Conservation (phyloP, 2,888 invertebrate species). For the Drosophila leonis region DNA sequence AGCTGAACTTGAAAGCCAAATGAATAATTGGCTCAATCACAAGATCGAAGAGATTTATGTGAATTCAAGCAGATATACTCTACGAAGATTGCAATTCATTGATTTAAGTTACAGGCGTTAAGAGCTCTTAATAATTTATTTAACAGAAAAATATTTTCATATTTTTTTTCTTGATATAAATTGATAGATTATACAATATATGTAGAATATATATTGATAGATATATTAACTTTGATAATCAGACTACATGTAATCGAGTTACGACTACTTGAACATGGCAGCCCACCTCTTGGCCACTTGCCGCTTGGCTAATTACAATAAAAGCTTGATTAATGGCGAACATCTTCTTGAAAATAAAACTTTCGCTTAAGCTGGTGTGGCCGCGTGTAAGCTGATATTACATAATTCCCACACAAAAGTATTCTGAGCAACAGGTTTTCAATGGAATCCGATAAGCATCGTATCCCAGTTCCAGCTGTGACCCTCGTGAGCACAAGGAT, state of each 20-base stretch:
- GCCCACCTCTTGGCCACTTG: conserved; percentile 23
- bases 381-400: conserved; percentile 55
- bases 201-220: not conserved
- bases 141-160: too few relatives aligned
- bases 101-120: not conserved
- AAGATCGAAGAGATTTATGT: conserved; percentile 1
- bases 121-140: not conserved
- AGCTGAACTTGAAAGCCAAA: conserved; percentile 47
- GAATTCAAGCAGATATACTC: not conserved
- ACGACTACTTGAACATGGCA: not conserved
- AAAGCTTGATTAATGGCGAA: conserved; percentile 36
- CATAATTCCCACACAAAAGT: conserved; percentile 60
- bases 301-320: conserved; percentile 29
- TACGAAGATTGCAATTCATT: not conserved
- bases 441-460: conserved; percentile 51
- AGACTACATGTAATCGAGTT: not conserved
- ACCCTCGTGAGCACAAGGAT: conserved; percentile 71
- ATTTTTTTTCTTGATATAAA: not conserved
- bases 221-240: not conserved
- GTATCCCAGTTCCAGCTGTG: conserved; percentile 35
- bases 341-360: conserved; percentile 26
- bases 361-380: conserved; percentile 35
- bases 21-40: conserved; percentile 59
- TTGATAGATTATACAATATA: not conserved
- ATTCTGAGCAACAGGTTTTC: conserved; percentile 73